Evolutionary conservation across 2,888 invertebrate species (phyloP), one percentile per base, ranked within the genome.

Genomic region (Chirona hameri): DNA sequence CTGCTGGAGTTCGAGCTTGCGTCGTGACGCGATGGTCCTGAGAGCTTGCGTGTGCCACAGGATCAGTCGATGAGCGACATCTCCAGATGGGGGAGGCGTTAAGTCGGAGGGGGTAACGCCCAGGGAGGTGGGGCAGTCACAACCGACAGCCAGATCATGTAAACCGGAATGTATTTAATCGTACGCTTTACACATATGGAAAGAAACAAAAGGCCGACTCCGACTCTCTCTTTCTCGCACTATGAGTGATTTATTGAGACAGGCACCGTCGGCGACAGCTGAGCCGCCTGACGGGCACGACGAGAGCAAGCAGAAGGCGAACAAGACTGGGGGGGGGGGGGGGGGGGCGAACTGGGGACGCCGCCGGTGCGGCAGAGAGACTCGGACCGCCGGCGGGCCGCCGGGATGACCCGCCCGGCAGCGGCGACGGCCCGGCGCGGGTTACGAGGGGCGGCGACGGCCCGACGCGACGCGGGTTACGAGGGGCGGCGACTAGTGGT

Each of bases 81-180:
- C 39, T 39, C 39, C 39, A 5, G 39, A 39, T 39, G 39, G n/a
- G n/a, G n/a, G n/a, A 39, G 39, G 39, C 39, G 39, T 39, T 39
- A 7, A 5, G 39, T 18, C 14, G 29, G 9, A 29, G 27, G 60
- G 27, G 69, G 9, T 15, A 10, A 29, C 27, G 9, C 7, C 60
- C n/a, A 39, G 2, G 60, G 60, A 24, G 72, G 72, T 31, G 72
- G 31, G 27, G n/a, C 27, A 31, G 39, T 76, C 76, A 76, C 76
- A 46, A 46, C 46, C 60, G 24, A 24, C 7, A n/a, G 1, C 7
- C 72, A 29, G 18, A 15, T 7, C 76, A 76, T 46, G 76, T 46
- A 12, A 76, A 46, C 76, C 39, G 46, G 39, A 76, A 72, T 72
- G 72, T 72, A 76, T 76, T 39, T 39, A 76, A 39, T 76, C 46